Conservation (phyloP, 1,140 invertebrate genomes). For the Drosophila ficusphila region DNA sequence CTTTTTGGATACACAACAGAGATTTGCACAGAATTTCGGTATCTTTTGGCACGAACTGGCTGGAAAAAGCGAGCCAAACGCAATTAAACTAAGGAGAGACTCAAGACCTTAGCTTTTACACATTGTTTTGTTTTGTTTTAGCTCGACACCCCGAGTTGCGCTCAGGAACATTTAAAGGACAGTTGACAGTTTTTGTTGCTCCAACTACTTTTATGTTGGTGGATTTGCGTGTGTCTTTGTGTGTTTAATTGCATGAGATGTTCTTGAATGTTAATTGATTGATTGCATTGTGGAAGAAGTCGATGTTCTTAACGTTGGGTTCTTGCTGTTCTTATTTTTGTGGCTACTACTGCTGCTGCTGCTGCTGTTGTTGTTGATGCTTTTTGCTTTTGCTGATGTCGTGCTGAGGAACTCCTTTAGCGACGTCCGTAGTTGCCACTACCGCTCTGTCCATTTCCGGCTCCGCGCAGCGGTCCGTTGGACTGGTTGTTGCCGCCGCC, state of each 20-base stretch:
- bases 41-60: slow-evolving; percentile 77
- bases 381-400: slow-evolving; percentile 24
- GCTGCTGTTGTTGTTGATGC: slow-evolving; percentile 34
- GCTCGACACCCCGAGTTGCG: slow-evolving; percentile 15
- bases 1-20: slow-evolving; percentile 59
- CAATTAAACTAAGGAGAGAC: slow-evolving; percentile 46
- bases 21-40: slow-evolving; percentile 71
- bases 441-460: slow-evolving; percentile 62
- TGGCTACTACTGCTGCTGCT: slow-evolving; percentile 33
- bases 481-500: slow-evolving; percentile 59
- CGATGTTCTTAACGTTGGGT: slow-evolving; percentile 74
- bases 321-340: slow-evolving; percentile 46
- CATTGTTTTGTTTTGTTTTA: not conserved
- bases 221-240: slow-evolving; percentile 19
- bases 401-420: slow-evolving; percentile 49
- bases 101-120: slow-evolving; percentile 14
- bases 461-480: slow-evolving; percentile 68
- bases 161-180: slow-evolving; percentile 32
- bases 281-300: slow-evolving; percentile 78
- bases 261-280: slow-evolving; percentile 60
- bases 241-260: slow-evolving; percentile 33
- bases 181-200: slow-evolving; percentile 22
- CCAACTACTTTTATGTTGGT: slow-evolving; percentile 27
- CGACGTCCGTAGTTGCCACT: slow-evolving; percentile 70
- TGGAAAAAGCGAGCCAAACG: slow-evolving; percentile 58